Evolutionary conservation across 2,888 invertebrate species (phyloP), one percentile per base, ranked within the genome.

Genomic region (Ectropis crepuscularia): DNA sequence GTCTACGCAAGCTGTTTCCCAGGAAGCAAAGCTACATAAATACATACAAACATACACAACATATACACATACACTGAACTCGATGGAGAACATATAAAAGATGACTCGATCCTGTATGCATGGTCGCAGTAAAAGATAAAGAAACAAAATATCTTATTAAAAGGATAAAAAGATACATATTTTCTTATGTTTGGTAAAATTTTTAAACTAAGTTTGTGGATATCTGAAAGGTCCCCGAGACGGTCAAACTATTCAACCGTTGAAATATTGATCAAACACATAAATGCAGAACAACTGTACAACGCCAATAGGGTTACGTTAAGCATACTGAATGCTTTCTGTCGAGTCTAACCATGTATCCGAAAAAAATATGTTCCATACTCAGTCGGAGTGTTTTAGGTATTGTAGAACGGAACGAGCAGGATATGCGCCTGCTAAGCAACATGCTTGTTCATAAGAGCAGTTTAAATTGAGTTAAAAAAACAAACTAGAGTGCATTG

Each of bases 1-100:
- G n/a, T 51, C 51, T 16, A 37, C 51, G 41, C 38, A 42, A 51
- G 28, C 28, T 51, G 2, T 12, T 6, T 7, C 55, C 46, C 48
- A 60, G 57, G 43, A 69, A 70, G 68, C 66, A 8, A 67, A 68
- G 62, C 65, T 57, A 53, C 53, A 67, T 49, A 65, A 36, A 63
- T 39, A 67, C 38, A 60, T 50, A 53, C 53, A 65, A 37, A 67
- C 42, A 65, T 38, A 67, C 45, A 61, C 47, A 55, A 45, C 41
- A 61, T 42, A 59, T 41, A 65, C 53, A 65, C 90, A 75, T 88
- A 92, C 92, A 90, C 77, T 88, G 84, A n/a, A 92, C 85, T 63
- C 86, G 85, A 74, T 93, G 92, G n/a, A 93, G 81, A 6, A 91
- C 89, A 73, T 91, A 93, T 7, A 93, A 83, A 6, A 92, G 86